Evolutionary conservation across 2,888 invertebrate genomes (phyloP), one percentile per base, ranked within the genome.

Genomic region (Pterobdella sp.): DNA sequence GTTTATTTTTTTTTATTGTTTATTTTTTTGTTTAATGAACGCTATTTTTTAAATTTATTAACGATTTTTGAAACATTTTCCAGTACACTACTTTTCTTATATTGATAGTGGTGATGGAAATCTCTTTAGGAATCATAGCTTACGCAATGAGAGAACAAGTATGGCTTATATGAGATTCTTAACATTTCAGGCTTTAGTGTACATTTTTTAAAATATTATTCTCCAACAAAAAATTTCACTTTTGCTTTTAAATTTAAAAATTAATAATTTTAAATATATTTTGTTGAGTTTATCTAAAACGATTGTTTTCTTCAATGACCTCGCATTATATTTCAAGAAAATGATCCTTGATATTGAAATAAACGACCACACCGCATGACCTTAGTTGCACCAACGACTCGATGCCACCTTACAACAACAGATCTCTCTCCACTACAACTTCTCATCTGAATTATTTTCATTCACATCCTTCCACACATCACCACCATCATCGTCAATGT

Each of bases 81-180:
- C 64, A 73, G 73, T 73, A 73, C 35, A 73, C 68, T 29, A 60
- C 68, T 14, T 69, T 73, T 63, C 56, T 73, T 10, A 36, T 73
- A n/a, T 29, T 73, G 52, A 32, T 73, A 3, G n/a, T 73, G 31
- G 31, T 73, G 32, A 60, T 68, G n/a, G 73, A 73, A 37, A 52
- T 73, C n/a, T 49, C 68, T 22, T 42, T 73, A n/a, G 73, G 63
- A 31, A 52, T 69, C 63, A 63, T 73, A 18, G 68, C 60, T 22
- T 68, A 36, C 37, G 60, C 36, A n/a, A 68, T 73, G 73, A 60
- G 73, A 60, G 63, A 73, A 31, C 73, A 73, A 64, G 73, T 68
- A 29, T 60, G 31, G 52, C 4, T n/a, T n/a, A n/a, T n/a, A n/a
- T n/a, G n/a, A n/a, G n/a, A n/a, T n/a, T n/a, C n/a, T n/a, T n/a